These are phyloP conservation scores for Liodrosophila aerea DNA, from an alignment of 2,888 invertebrate genomes.

Conservation along the genomic window DNA sequence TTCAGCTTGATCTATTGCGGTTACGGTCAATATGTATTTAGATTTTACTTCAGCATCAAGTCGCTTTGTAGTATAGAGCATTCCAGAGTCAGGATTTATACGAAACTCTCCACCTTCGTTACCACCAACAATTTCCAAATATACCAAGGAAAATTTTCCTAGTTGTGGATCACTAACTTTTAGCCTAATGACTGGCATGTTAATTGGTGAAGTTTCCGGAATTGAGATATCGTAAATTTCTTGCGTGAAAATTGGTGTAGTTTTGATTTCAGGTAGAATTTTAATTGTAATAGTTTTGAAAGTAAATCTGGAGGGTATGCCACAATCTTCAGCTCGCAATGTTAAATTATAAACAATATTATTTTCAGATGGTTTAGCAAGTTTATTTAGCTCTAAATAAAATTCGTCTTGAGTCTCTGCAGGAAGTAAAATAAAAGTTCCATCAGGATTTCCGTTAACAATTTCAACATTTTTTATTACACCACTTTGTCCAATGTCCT, in stretches of 20 bases:
- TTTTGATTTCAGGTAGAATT: constrained; percentile 91
- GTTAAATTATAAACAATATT: constrained; percentile 92
- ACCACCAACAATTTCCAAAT: constrained; percentile 94
- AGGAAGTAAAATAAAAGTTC: constrained; percentile 91
- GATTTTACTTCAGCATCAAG: constrained; percentile 93
- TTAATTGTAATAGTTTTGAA: constrained; percentile 92
- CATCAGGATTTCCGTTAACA: constrained; percentile 94
- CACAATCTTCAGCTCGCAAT: constrained; percentile 91
- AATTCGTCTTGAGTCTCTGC: constrained; percentile 87
- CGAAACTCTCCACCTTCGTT: constrained; percentile 94
- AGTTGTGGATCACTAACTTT: constrained; percentile 93
- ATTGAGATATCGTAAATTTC: constrained; percentile 94
- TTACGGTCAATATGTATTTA: constrained; percentile 93
- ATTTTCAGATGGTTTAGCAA: constrained; percentile 84
- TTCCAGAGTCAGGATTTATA: constrained; percentile 93
- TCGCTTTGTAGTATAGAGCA: constrained; percentile 91
- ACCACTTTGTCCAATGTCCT: constrained; percentile 92
- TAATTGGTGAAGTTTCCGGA: constrained; percentile 93
- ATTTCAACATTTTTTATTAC: constrained; percentile 91
- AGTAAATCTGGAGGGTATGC: constrained; percentile 89
- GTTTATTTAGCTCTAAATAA: constrained; percentile 87
- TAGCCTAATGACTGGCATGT: constrained; percentile 93
- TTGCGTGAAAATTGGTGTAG: constrained; percentile 93
- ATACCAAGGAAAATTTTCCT: constrained; percentile 92
- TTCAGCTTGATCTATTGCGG: constrained; percentile 94